Conservation (phyloP, 2,113 vertebrate genomes). For the Rhegmatorhina hoffmannsi region DNA sequence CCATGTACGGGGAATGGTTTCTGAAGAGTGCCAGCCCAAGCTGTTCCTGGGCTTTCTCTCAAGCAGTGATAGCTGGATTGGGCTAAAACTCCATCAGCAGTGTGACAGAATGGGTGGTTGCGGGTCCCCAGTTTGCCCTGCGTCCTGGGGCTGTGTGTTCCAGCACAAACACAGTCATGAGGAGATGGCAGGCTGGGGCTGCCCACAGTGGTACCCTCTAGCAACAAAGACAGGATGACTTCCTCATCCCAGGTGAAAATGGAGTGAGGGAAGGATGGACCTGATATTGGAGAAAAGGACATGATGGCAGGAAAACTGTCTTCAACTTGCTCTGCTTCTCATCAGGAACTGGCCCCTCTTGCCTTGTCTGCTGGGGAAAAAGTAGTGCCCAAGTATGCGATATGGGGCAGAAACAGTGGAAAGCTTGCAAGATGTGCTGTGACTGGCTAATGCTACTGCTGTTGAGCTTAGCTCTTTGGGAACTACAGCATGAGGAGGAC, state of each 20-base stretch:
- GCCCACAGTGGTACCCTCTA: not conserved
- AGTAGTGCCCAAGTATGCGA: not conserved
- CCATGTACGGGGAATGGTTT: not conserved
- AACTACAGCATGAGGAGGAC: not conserved
- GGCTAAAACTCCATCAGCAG: not conserved
- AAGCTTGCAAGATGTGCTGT: not conserved
- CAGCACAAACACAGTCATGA: not conserved
- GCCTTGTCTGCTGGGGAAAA: not conserved
- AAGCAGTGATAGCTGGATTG: not conserved
- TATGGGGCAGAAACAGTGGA: not conserved
- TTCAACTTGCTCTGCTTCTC: not conserved
- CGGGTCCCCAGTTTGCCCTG: not conserved
- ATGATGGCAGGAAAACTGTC: not conserved
- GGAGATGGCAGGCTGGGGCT: not conserved
- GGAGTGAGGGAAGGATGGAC: not conserved
- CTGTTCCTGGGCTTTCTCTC: not conserved
- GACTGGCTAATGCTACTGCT: not conserved
- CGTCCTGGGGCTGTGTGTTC: not conserved
- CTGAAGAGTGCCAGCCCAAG: not conserved
- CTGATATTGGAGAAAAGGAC: not conserved
- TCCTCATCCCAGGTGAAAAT: not conserved
- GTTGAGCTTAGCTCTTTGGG: not conserved
- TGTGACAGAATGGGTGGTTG: not conserved
- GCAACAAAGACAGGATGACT: not conserved
- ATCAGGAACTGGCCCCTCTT: not conserved